These are phyloP conservation scores for Danio rerio DNA, from an alignment of 2,113 vertebrate species.

Conservation along the genomic window GRCz12tu NC_133196.1:41284001-41284500, in stretches of 20 bases:
- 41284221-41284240: not conserved
- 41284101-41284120: not conserved
- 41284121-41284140: not conserved
- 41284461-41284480: too few species aligned
- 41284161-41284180: slow-evolving; percentile 21
- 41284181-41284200: slow-evolving; percentile 21
- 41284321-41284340: too few species aligned
- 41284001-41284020: slow-evolving; percentile 1
- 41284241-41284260: not conserved
- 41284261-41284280: not conserved
- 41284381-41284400: too few species aligned
- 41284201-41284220: not conserved
- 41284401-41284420: too few species aligned
- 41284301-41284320: not conserved
- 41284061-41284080: slow-evolving; percentile 20
- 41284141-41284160: not conserved
- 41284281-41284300: not conserved
- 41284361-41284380: too few species aligned
- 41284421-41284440: too few species aligned
- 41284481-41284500: too few species aligned
- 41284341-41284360: too few species aligned
- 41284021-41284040: slow-evolving; percentile 14
- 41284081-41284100: slow-evolving; percentile 17
- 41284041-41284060: slow-evolving; percentile 12
- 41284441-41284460: too few species aligned